Base-by-base conservation (phyloP, 2,888 invertebrate species). In the Elysia crispata region DNA sequence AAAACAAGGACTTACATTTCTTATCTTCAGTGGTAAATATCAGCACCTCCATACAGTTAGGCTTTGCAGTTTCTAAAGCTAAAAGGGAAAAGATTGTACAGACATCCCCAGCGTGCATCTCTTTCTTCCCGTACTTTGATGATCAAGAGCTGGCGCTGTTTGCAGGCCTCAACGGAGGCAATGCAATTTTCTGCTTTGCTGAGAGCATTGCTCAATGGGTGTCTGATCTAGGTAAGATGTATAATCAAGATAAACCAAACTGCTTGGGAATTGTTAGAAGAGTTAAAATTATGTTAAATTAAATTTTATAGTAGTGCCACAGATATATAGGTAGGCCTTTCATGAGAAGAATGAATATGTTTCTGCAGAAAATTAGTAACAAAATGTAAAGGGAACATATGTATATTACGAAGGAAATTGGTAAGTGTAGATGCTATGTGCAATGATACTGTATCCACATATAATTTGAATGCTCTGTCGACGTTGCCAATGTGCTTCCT, bases 161-260 rank as follows among this genome's bases (percentile, higher is more conserved):
- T 20, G 96, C 97, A 69, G 96, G 96, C n/a, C 92, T 97, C 66
- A 97, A 96, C 91, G 97, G 93, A 94, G 83, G 97, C 94, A 97
- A 97, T 92, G 95, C 95, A 18, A 92, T 97, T 25, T 95, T 96
- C 1, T 94, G 95, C 6, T 96, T 97, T 92, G 96, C 97, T 0
- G 94, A 94, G 89, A 95, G 95, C 94, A 54, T 93, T 50, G 95
- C 95, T 88, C 95, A 95, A 85, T 97, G 97, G 96, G 94, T 95
- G 85, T 92, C 95, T 85, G 95, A 95, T 85, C 93, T 97, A 83
- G 90, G 91, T 90, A 82, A 81, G 86, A 79, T n/a, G 23, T 23
- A n/a, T n/a, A n/a, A n/a, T n/a, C n/a, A n/a, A n/a, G n/a, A n/a
- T n/a, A n/a, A n/a, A n/a, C n/a, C n/a, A n/a, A n/a, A n/a, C n/a